phyloP scores from a whole-genome alignment of 2,113 vertebrate genomes.

The Pelecanus crispus region DNA sequence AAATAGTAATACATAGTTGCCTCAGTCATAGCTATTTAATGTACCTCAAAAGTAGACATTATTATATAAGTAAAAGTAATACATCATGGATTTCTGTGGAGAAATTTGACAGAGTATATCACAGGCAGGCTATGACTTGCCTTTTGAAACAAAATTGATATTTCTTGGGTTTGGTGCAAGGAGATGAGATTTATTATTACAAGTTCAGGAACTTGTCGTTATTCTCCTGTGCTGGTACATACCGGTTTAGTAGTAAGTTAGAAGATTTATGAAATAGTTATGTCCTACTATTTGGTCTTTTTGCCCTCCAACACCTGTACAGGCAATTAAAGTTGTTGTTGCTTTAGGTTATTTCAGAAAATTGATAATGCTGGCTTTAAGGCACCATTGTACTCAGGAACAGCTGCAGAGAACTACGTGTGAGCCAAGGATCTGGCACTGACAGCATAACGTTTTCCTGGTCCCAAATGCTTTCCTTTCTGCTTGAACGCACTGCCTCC shows the following conservation, averaged over 20 bases:
- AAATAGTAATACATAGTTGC: not conserved
- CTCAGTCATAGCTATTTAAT: not conserved
- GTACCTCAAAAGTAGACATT: not conserved
- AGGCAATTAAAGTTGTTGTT: not conserved
- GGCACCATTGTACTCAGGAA: accelerated
- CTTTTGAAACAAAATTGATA: not conserved
- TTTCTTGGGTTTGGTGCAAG: not conserved
- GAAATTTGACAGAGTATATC: not conserved
- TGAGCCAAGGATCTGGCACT: not conserved
- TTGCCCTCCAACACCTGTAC: not conserved
- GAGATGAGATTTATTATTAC: not conserved
- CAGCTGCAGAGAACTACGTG: not conserved
- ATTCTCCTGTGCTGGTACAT: not conserved
- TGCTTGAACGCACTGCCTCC: not conserved
- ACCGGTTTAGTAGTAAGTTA: not conserved
- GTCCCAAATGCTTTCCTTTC: not conserved
- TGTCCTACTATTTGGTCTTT: not conserved
- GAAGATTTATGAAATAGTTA: not conserved
- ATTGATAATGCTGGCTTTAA: not conserved
- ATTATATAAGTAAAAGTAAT: not conserved
- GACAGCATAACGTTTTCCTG: not conserved
- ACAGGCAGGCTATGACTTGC: not conserved
- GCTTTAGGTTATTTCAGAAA: not conserved
- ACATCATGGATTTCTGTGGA: not conserved
- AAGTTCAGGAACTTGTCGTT: not conserved